Base-by-base conservation (phyloP, 1,140 invertebrate genomes). In the Pogonognathellus flavescens region DNA sequence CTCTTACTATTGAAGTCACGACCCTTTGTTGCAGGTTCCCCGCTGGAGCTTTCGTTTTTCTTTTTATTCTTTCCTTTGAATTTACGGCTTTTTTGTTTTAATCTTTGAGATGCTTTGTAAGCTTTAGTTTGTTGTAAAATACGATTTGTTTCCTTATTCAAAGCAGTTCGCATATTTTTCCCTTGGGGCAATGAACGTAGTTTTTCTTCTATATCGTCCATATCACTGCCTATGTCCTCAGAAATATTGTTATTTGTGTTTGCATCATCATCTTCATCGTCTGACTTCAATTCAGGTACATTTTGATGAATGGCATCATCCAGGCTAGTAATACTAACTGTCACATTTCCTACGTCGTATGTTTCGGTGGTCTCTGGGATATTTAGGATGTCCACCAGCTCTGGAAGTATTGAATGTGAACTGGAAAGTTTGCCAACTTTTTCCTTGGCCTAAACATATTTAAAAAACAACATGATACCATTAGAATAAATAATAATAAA, bases 401-500 rank as follows among this genome's bases (percentile, higher is more conserved):
- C 88, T 6, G 88, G 88, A 50, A 88, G 85, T 49, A 88, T 85
- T 76, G 84, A 55, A 53, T 88, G 86, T 9, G 88, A 88, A 70
- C 76, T 83, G 6, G 86, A 88, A 8, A 83, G 8, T 59, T 86
- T 86, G 7, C 76, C 82, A 20, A 84, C 57, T 13, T 62, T 66
- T 52, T 82, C 84, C 57, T 80, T 82, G 5, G 83, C 85, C 88
- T 87, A 72, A 59, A 14, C 13, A 13, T 22, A 41, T 2, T 59
- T 0, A 70, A 66, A 83, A 50, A 66, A 76, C 18, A 59, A 41
- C 53, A 72, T 0, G 20, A 85, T 16, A 14, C 25, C 55, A 31
- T 22, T 50, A 49, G n/a, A n/a, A n/a, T n/a, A n/a, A n/a, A n/a
- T n/a, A n/a, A n/a, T n/a, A n/a, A n/a, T n/a, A n/a, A n/a, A n/a